Evolutionary conservation across 2,888 invertebrate species (phyloP), one percentile per base, ranked within the genome.

Genomic region (Morpho deidamia): DNA sequence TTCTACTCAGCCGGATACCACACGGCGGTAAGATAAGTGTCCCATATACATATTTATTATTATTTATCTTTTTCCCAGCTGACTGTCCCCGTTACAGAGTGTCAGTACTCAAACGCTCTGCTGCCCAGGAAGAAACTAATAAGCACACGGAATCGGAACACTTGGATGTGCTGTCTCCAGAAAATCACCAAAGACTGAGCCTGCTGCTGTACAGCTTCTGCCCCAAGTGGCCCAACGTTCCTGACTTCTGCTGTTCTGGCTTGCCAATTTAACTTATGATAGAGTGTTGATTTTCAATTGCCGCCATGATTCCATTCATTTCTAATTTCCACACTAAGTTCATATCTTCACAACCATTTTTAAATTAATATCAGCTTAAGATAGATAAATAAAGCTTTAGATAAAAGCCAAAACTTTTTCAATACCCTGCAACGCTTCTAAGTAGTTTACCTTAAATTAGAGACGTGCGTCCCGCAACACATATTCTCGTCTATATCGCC

Each of bases 191-290:
- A 84, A 91, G 94, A 45, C 86, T 99, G 46, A 94, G 96, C 7
- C 95, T 99, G 37, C 88, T 99, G 53, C 95, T 98, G 74, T 98
- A 97, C 74, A 97, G 97, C 74, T 96, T 93, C 73, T 94, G 95
- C 61, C 91, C 91, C 57, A 91, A 91, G 69, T 95, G 95, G 0
- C 90, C 92, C 34, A 95, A 96, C 70, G 94, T 95, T 2, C 96
- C 97, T 0, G 94, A 94, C 55, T 97, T 96, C 74, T 98, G 98
- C 76, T n/a, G n/a, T n/a, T n/a, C n/a, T n/a, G n/a, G n/a, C n/a
- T n/a, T n/a, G n/a, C n/a, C n/a, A n/a, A n/a, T n/a, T n/a, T n/a
- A n/a, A n/a, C n/a, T n/a, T n/a, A n/a, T n/a, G n/a, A n/a, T n/a
- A n/a, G n/a, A n/a, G n/a, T n/a, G n/a, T n/a, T n/a, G n/a, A 14